phyloP scores from a whole-genome alignment of 2,888 invertebrate genomes.

The Acanthopleura granulata region DNA sequence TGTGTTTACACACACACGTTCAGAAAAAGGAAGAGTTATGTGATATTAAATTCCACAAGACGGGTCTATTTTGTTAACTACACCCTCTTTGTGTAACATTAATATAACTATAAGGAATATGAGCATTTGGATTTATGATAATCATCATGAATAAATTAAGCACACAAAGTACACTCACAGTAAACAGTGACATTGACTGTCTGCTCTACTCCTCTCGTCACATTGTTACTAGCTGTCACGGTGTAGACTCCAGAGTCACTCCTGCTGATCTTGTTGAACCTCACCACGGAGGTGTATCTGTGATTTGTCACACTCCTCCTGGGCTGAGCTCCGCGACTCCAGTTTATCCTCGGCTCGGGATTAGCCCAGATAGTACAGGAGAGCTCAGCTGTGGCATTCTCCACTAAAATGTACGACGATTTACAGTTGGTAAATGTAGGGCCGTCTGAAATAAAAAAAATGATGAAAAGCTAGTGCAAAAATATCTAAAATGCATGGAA shows the following conservation, averaged over 20 bases:
- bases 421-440: background rate
- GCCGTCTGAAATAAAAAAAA: no score
- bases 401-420: background rate
- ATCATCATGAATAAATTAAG: background rate
- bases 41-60: no score
- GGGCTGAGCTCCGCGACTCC: background rate
- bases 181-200: conserved; percentile 2
- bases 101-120: no score
- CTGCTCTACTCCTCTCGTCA: background rate
- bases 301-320: background rate
- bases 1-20: no score
- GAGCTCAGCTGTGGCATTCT: background rate
- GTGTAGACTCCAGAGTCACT: background rate
- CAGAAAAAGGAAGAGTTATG: no score
- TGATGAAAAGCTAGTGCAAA: no score
- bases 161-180: background rate
- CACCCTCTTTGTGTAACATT: no score
- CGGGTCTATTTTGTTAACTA: no score
- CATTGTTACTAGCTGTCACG: background rate
- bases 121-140: no score
- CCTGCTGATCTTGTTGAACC: background rate
- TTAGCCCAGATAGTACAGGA: background rate
- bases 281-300: background rate
- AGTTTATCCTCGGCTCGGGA: background rate
- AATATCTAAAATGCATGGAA: no score